These are phyloP conservation scores for Pasiphila rectangulata DNA, from an alignment of 2,888 invertebrate genomes.

Conservation along the genomic window DNA sequence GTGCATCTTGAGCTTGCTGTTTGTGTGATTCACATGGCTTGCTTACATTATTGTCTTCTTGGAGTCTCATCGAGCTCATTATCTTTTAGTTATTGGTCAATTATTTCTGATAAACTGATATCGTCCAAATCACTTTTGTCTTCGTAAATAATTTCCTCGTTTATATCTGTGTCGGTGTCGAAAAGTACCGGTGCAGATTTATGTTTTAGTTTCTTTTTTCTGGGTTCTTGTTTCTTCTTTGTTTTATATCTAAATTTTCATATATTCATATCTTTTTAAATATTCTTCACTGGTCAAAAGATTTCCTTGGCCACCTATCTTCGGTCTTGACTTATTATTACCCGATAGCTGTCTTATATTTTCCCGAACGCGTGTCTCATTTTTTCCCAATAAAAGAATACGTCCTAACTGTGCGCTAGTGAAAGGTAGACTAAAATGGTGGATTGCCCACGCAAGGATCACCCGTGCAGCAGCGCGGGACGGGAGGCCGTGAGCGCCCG, in stretches of 20 bases:
- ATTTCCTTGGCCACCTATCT: background rate
- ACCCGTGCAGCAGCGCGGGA: no score
- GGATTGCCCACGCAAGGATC: no score
- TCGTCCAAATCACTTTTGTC: conserved; percentile 1
- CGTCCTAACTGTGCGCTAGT: no score
- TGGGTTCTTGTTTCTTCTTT: background rate
- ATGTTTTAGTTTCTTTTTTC: background rate
- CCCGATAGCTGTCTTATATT: no score
- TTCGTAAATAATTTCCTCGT: background rate
- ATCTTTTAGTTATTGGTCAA: background rate
- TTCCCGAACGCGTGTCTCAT: no score
- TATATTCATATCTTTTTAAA: background rate
- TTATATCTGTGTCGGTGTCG: conserved; percentile 5
- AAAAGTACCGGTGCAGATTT: background rate
- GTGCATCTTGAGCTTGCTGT: background rate
- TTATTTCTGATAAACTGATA: background rate
- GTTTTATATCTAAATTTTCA: background rate
- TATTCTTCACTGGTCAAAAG: background rate
- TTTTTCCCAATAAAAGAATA: no score
- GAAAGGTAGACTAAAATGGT: no score
- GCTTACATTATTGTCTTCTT: background rate
- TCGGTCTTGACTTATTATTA: no score
- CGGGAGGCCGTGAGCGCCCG: no score
- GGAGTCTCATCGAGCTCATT: background rate
- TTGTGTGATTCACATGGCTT: background rate